These are phyloP conservation scores for Rhinopomastus cyanomelas DNA, from an alignment of 2,113 vertebrate species.

Conservation along the genomic window DNA sequence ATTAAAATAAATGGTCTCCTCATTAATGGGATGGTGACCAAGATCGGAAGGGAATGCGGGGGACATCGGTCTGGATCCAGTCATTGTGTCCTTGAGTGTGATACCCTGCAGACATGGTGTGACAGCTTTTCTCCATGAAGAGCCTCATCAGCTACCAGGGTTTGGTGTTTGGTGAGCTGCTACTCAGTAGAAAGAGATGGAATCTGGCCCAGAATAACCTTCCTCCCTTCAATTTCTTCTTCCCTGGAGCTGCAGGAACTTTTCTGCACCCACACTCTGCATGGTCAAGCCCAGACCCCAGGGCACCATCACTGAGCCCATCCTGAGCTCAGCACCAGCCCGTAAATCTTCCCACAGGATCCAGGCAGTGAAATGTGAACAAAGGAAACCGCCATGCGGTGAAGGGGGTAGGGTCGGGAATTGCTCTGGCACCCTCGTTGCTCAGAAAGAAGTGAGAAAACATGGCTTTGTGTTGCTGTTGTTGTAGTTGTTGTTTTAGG, in stretches of 20 bases:
- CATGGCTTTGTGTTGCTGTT: conserved; percentile 62
- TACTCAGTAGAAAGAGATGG: background rate
- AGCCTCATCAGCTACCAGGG: conserved; percentile 5
- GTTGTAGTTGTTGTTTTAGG: conserved; percentile 62
- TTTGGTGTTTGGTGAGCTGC: background rate
- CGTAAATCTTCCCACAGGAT: conserved; percentile 58
- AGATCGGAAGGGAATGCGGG: background rate
- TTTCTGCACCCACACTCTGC: conserved; percentile 5
- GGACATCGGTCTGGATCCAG: background rate
- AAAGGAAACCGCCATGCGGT: conserved; percentile 49
- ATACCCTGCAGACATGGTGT: background rate
- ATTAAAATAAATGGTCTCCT: background rate
- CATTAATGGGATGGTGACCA: background rate
- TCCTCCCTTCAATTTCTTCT: conserved; percentile 6
- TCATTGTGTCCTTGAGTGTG: conserved; percentile 16
- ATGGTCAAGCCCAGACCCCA: background rate
- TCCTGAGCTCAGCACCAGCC: conserved; percentile 32
- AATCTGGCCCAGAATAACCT: conserved; percentile 43
- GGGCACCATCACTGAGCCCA: background rate
- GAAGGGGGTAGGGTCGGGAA: background rate
- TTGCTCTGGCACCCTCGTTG: conserved; percentile 40
- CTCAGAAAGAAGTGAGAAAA: conserved; percentile 64
- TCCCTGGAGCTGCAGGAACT: background rate
- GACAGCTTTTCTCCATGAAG: background rate
- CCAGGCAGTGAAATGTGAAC: conserved; percentile 63